Evolutionary conservation across 2,797 vertebrate species (phyloP).

Genomic region (Liparis tanakae): DNA sequence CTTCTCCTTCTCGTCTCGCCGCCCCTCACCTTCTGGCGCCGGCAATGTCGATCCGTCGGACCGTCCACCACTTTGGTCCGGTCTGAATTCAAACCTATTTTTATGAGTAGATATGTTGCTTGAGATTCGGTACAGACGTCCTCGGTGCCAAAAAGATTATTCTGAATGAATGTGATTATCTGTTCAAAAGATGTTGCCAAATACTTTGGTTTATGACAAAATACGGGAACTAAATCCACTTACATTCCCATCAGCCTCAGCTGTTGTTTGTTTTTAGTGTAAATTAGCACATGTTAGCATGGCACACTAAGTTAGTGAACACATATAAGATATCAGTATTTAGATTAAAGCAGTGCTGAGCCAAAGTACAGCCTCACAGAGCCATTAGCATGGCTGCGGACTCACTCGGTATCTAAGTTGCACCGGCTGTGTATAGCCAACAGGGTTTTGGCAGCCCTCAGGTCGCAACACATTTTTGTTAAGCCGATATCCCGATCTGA

Average conservation of each 20-base stretch:
- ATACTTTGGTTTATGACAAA: not conserved
- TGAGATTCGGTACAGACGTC: not conserved
- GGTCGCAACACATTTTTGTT: not conserved
- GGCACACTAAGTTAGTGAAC: too few relatives aligned
- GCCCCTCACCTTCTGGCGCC: not conserved
- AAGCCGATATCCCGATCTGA: not conserved
- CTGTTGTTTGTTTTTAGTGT: not conserved
- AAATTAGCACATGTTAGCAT: constrained; percentile 12
- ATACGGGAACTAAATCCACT: not conserved
- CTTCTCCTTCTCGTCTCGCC: not conserved
- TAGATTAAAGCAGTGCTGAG: not conserved
- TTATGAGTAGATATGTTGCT: not conserved
- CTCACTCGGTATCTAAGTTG: not conserved
- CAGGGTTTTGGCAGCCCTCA: not conserved
- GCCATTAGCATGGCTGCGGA: not conserved
- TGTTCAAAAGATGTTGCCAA: not conserved
- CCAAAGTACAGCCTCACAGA: not conserved
- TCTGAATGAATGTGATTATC: not conserved
- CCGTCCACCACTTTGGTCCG: not conserved
- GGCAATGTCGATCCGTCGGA: constrained; percentile 5
- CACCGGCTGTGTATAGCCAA: not conserved
- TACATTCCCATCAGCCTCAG: not conserved
- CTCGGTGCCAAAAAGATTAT: not conserved
- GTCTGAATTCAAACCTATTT: not conserved
- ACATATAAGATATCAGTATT: not conserved